A percentile compares a stretch with the other conserved stretches of the same genome.
These are phyloP conservation scores for Pelmatolapia mariae DNA, from an alignment of 2,113 vertebrate genomes.

Conservation along the genomic window DNA sequence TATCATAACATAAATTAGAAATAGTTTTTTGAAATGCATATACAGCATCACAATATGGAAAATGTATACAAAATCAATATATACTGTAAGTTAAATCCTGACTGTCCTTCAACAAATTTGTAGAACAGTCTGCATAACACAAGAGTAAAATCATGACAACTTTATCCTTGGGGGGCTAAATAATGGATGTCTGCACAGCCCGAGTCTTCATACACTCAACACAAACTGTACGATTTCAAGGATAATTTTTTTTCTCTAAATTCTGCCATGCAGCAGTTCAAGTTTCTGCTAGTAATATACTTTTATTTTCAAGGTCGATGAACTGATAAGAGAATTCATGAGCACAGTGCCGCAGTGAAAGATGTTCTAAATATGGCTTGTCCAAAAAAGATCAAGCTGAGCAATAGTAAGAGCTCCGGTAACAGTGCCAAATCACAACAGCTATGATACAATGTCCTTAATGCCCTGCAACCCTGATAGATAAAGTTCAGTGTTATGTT, in stretches of 20 bases:
- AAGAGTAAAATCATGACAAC: neutral
- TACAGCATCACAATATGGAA: neutral
- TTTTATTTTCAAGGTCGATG: neutral
- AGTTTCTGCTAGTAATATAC: neutral
- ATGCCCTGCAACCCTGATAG: constrained; percentile 11
- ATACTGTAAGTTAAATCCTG: neutral
- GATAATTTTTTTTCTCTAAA: neutral
- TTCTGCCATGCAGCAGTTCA: neutral
- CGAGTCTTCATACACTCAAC: neutral
- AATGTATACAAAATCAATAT: neutral
- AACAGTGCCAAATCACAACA: constrained; percentile 9
- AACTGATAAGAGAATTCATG: neutral
- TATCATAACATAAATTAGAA: neutral
- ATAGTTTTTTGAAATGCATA: neutral
- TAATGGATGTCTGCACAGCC: neutral
- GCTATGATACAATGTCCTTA: neutral
- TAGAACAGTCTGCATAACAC: neutral
- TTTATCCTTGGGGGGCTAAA: neutral
- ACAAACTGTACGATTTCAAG: neutral
- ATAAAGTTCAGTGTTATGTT: constrained; percentile 20
- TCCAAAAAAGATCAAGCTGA: constrained; percentile 16
- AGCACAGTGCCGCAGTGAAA: neutral
- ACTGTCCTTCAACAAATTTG: neutral
- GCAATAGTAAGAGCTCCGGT: neutral
- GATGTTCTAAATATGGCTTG: neutral